Evolutionary conservation across 2,113 vertebrate genomes (phyloP).

Genomic region (Prolemur simus): DNA sequence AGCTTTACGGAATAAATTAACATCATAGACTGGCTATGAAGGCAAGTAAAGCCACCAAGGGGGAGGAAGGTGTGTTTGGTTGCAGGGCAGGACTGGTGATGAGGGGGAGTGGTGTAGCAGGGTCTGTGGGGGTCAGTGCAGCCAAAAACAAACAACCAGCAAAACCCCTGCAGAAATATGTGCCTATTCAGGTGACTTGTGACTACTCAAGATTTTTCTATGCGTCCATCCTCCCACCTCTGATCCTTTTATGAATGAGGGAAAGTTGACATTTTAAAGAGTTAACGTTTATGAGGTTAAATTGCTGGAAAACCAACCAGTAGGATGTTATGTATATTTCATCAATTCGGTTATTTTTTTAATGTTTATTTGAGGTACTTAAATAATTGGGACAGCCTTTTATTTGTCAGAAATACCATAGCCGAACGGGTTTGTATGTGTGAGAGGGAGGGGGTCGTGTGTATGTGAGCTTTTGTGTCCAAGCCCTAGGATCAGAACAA

Average conservation of each 20-base stretch:
- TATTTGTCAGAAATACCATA: background rate
- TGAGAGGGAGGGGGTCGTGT: background rate
- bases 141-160: background rate
- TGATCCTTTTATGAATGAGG: background rate
- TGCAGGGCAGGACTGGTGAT: background rate
- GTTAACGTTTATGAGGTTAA: background rate
- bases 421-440: background rate
- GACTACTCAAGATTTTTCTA: background rate
- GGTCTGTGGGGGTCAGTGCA: background rate
- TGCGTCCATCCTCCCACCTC: background rate
- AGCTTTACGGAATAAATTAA: background rate
- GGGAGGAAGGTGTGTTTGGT: background rate
- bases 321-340: background rate
- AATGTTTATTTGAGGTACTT: background rate
- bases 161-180: background rate
- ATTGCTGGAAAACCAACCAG: background rate
- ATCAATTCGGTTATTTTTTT: background rate
- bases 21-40: background rate
- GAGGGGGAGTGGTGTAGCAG: background rate
- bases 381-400: background rate
- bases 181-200: background rate
- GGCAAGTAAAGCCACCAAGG: background rate
- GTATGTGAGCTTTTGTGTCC: conserved; percentile 1
- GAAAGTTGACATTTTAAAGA: conserved; percentile 33
- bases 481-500: background rate